phyloP scores from a whole-genome alignment of 2,113 vertebrate genomes.

The Lophochroa leadbeateri region DNA sequence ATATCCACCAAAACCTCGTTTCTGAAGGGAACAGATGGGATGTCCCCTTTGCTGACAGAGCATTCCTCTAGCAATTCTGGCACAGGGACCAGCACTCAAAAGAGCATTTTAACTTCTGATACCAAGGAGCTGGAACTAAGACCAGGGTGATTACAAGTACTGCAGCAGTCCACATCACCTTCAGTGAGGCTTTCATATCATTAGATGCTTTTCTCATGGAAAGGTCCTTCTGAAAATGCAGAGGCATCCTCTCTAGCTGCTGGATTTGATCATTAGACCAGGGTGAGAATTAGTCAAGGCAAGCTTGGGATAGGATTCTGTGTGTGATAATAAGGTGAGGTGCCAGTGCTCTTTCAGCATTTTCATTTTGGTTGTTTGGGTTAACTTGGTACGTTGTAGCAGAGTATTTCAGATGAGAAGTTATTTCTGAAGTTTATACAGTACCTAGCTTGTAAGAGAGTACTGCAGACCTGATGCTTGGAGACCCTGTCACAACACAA shows the following conservation, averaged over 20 bases:
- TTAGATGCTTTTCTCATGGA: not conserved
- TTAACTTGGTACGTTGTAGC: not conserved
- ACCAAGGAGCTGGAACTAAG: accelerated
- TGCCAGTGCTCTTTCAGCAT: not conserved
- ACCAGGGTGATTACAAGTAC: not conserved
- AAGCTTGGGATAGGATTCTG: not conserved
- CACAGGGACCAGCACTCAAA: not conserved
- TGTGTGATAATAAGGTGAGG: not conserved
- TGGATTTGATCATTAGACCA: not conserved
- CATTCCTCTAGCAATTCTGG: not conserved
- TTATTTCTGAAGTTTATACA: not conserved
- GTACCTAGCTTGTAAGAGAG: not conserved
- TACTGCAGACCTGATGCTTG: not conserved
- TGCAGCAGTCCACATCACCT: not conserved
- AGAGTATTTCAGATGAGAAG: not conserved
- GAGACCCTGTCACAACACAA: not conserved
- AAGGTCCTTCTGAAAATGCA: not conserved
- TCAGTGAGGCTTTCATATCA: not conserved
- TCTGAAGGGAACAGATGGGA: not conserved
- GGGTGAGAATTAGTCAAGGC: not conserved
- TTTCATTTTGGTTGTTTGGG: not conserved
- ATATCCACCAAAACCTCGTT: not conserved
- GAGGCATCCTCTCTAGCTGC: not conserved
- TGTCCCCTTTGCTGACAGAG: not conserved
- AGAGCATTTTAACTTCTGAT: not conserved